Base-by-base conservation (phyloP, 2,888 invertebrate genomes). In the Andrena flavipes region DNA sequence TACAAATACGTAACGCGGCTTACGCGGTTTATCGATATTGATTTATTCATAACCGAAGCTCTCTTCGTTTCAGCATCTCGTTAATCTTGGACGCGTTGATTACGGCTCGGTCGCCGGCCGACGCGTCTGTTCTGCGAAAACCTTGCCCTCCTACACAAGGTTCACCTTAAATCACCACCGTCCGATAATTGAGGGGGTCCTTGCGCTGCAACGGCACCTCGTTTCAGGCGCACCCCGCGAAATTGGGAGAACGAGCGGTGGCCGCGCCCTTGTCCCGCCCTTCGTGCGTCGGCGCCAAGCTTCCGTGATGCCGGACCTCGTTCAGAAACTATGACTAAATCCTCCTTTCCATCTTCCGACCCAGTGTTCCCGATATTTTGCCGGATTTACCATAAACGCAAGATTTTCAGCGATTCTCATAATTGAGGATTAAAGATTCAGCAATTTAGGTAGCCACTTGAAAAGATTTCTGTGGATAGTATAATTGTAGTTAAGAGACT, bases 111-210 rank as follows among this genome's bases (percentile, higher is more conserved):
- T 60, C 75, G 54, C 59, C 49, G 74, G 60, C 59, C 20, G 62
- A 70, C 56, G 71, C 72, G 69, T 68, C 76, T 67, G 84, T 69
- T 81, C 51, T 59, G 83, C 74, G 75, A 84, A 74, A 76, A 69
- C 26, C 42, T 73, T 68, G 77, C 64, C 89, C 89, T 88, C 87
- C 87, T 85, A 84, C 89, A 81, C 81, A 82, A 63, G 65, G 64
- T 68, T 88, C 85, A 81, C 84, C 89, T 89, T 90, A 90, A 89
- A 90, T 89, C 89, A 89, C 90, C 84, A 83, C 79, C 83, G 86
- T 84, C 87, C 87, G 91, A 90, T 91, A 92, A 91, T 91, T 91
- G 91, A 90, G 89, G 91, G 91, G 88, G 90, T 90, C 89, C 89
- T 88, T 88, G 87, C 87, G 77, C 68, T 82, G 84, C 86, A 86